Evolutionary conservation across 1,140 invertebrate species (phyloP).

Genomic region (Saccostrea glomerata): DNA sequence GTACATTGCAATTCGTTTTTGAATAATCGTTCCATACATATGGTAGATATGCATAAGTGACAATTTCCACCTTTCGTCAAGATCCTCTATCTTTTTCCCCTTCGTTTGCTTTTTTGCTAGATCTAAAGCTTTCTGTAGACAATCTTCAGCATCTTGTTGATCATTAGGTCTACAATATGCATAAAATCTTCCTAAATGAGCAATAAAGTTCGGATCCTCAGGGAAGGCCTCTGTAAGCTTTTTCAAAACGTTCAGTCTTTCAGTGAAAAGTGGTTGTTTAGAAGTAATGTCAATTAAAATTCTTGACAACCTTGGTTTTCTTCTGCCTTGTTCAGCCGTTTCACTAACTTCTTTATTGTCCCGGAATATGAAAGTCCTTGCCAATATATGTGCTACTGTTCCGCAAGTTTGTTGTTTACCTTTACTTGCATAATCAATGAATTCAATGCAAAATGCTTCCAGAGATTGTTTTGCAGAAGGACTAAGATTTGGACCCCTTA

Average conservation of each 20-base stretch:
- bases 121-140: constrained; percentile 55
- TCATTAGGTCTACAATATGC: constrained; percentile 60
- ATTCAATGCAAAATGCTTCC: constrained; percentile 52
- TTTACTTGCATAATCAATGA: constrained; percentile 58
- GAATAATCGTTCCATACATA: constrained; percentile 61
- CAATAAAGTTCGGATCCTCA: constrained; percentile 58
- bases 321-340: constrained; percentile 50
- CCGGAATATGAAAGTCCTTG: constrained; percentile 61
- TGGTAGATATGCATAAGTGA: constrained; percentile 61
- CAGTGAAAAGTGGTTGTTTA: constrained; percentile 54
- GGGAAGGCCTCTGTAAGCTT: constrained; percentile 58
- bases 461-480: constrained; percentile 44
- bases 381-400: constrained; percentile 54
- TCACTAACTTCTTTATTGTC: constrained; percentile 57
- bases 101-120: constrained; percentile 45
- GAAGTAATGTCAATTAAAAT: constrained; percentile 58
- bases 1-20: constrained; percentile 49
- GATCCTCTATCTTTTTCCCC: constrained; percentile 40
- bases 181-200: constrained; percentile 61
- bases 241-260: constrained; percentile 53
- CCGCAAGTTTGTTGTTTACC: constrained; percentile 45
- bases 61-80: constrained; percentile 53
- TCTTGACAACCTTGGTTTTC: constrained; percentile 53
- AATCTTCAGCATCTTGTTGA: constrained; percentile 54
- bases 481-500: constrained; percentile 30